Evolutionary conservation across 2,888 invertebrate species (phyloP), one percentile per base, ranked within the genome.

Genomic region (Papilio elwesi): DNA sequence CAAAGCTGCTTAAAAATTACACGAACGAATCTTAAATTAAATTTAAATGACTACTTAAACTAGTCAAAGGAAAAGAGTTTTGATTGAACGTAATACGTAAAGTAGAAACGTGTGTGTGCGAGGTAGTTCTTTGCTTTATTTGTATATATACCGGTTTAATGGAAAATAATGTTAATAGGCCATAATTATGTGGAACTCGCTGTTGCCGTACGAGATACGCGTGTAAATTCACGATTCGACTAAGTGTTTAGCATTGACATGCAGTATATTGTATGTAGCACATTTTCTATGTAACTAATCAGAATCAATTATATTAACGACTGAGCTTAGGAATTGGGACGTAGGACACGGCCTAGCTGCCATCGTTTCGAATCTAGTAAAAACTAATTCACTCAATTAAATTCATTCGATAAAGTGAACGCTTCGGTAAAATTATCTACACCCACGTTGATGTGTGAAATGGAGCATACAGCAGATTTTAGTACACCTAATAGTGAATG

Each of bases 121-220:
- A 13, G 63, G 15, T 26, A 63, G 12, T 15, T 9, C 26, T 11
- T 49, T 4, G 11, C 38, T 55, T 49, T 57, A 55, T 66, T 43
- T 48, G 26, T 26, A 59, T 74, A 76, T 77, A 78, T 79, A 84
- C 83, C 77, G 80, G 83, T 84, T 85, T 81, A 80, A 73, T 80
- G 79, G 75, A 71, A 83, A 86, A 85, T 76, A 87, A 85, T 86
- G 82, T 83, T 84, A 85, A 86, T 85, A 80, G 82, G 78, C 75
- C 80, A 79, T 82, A 84, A 84, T 82, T 75, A 87, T 83, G 80
- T 87, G 81, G 83, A 83, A 76, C 83, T 77, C 74, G 77, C 81
- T 80, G 82, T 82, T 83, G 79, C 76, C 76, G 81, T 76, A 84
- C 84, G 82, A 81, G 83, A 75, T 79, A 71, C 77, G 75, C 63